A percentile compares a stretch with the other conserved stretches of the same genome.
phyloP scores from a whole-genome alignment of 2,797 vertebrate species.

The Acanthopagrus latus region DNA sequence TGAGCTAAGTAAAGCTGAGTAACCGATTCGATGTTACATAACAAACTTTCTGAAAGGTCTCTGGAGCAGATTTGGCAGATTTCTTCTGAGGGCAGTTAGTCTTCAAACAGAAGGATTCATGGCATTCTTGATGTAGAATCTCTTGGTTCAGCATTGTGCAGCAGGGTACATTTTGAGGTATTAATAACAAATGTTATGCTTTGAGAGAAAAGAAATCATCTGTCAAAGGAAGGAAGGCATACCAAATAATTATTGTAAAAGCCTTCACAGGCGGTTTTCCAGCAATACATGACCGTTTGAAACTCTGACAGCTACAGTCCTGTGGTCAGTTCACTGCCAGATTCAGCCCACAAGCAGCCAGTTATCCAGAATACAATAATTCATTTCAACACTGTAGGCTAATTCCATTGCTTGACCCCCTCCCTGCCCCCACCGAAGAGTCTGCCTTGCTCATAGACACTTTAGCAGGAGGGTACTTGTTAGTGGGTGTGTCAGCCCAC shows the following conservation, averaged over 20 bases:
- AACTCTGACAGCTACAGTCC: conserved; percentile 25
- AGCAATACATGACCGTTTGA: conserved; percentile 7
- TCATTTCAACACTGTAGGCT: neutral
- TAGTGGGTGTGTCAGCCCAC: neutral
- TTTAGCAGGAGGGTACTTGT: neutral
- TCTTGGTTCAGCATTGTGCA: neutral
- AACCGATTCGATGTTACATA: conserved; percentile 44
- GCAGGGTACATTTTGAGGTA: conserved; percentile 5
- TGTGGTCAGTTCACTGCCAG: conserved; percentile 15
- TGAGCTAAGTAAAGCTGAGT: conserved; percentile 40
- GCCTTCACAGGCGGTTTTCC: conserved; percentile 12
- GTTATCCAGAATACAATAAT: conserved; percentile 20
- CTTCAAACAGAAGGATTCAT: neutral
- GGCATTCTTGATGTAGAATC: conserved; percentile 16
- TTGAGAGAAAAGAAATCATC: conserved; percentile 5
- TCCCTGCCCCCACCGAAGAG: no score
- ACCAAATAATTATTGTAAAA: conserved; percentile 36
- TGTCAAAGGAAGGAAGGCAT: conserved; percentile 14
- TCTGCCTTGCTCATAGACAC: neutral
- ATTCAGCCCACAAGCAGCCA: conserved; percentile 35
- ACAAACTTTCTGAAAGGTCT: conserved; percentile 29
- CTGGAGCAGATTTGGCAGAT: conserved; percentile 17
- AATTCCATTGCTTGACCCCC: neutral
- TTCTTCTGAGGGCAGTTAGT: conserved; percentile 9
- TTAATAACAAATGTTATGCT: conserved; percentile 30